phyloP scores from a whole-genome alignment of 2,797 vertebrate genomes.

The Miichthys miiuy region DNA sequence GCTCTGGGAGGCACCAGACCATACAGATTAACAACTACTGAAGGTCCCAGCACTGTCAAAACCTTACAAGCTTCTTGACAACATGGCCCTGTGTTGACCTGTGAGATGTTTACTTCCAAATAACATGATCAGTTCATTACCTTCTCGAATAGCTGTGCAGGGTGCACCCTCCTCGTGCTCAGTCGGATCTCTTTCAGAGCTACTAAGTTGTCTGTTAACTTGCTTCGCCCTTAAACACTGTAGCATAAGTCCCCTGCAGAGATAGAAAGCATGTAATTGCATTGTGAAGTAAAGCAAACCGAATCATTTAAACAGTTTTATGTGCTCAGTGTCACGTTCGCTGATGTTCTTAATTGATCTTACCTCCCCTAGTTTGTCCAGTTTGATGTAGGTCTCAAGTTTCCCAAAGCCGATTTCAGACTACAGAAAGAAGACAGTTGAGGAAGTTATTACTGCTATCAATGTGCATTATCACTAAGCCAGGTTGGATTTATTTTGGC shows the following conservation, averaged over 20 bases:
- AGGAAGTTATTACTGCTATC: slow-evolving; percentile 3
- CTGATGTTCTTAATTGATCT: slow-evolving; percentile 39
- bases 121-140: slow-evolving; percentile 60
- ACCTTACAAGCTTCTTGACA: slow-evolving; percentile 4
- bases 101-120: slow-evolving; percentile 3
- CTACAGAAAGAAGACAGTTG: slow-evolving; percentile 62
- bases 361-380: slow-evolving; percentile 89
- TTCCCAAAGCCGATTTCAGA: slow-evolving; percentile 90
- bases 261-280: background rate
- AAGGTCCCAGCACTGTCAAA: background rate
- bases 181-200: slow-evolving; percentile 88
- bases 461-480: background rate
- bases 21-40: background rate
- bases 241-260: slow-evolving; percentile 86
- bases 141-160: slow-evolving; percentile 88
- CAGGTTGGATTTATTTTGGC: slow-evolving; percentile 19
- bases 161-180: slow-evolving; percentile 88
- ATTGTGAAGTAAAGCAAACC: background rate
- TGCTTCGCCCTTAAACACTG: slow-evolving; percentile 88
- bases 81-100: background rate
- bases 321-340: background rate
- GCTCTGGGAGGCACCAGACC: slow-evolving; percentile 2
- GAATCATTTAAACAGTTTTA: background rate
- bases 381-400: slow-evolving; percentile 88
- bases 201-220: slow-evolving; percentile 87